Percentiles rank a stretch among this genome's conserved stretches.
Evolutionary conservation across 2,888 invertebrate genomes (phyloP).

Genomic region (Pristionchus maxplancki): DNA sequence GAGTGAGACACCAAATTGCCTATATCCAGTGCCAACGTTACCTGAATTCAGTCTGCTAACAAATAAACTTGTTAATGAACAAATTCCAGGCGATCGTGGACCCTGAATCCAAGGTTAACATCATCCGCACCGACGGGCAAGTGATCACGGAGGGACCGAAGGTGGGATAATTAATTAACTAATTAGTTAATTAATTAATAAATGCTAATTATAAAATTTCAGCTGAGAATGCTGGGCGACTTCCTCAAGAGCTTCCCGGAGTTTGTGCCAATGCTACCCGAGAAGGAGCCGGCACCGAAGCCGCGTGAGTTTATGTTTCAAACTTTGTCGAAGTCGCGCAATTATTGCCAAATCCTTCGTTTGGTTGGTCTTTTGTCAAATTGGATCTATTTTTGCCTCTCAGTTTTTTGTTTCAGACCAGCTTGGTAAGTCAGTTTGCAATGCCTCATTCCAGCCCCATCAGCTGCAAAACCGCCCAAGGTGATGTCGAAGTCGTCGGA

Average conservation of each 20-base stretch:
- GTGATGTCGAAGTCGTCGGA: constrained; percentile 56
- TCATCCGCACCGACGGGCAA: constrained; percentile 23
- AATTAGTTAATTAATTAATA: neutral
- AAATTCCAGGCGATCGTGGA: neutral
- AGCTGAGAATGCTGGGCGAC: neutral
- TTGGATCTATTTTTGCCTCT: neutral
- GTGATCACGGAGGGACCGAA: constrained; percentile 23
- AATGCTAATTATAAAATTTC: neutral
- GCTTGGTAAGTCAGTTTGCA: neutral
- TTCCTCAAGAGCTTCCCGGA: constrained; percentile 35
- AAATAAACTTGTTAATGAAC: too few relatives aligned
- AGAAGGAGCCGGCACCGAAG: constrained; percentile 26
- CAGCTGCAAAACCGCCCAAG: constrained; percentile 51
- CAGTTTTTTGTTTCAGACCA: too few relatives aligned
- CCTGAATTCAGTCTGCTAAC: too few relatives aligned
- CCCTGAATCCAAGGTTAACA: neutral
- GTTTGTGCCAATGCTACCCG: constrained; percentile 43
- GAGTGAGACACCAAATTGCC: neutral
- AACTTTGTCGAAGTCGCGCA: too few relatives aligned
- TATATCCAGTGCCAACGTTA: too few relatives aligned
- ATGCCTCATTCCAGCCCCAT: constrained; percentile 9
- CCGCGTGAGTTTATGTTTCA: neutral
- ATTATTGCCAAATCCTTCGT: too few relatives aligned
- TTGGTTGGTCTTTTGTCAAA: too few relatives aligned
- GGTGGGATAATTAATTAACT: neutral